Base-by-base conservation (phyloP, 2,113 vertebrate species). In the Cygnus atratus region DNA sequence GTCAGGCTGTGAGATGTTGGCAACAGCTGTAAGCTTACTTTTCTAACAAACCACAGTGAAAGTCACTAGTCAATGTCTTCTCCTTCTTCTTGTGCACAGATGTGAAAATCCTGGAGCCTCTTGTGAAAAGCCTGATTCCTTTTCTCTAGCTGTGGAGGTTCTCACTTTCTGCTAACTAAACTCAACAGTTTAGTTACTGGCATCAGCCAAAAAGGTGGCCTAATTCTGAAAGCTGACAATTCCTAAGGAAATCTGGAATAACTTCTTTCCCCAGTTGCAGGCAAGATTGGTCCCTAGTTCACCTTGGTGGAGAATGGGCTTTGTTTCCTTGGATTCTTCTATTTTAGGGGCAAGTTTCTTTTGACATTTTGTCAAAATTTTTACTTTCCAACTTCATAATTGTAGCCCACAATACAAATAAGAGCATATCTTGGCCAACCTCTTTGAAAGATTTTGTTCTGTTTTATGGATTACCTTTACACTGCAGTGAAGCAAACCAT, bases 401-500 rank as follows among this genome's bases (percentile, higher is more conserved):
- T 89, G 25, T 68, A 79, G 91, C 39, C 50, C 55, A 80, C 63
- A 90, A 25, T 57, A 33, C 31, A 83, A 93, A 87, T 35, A 63
- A 80, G 37, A 70, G 10, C 3, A 2, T 15, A 31, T 44, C 37
- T 71, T 70, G 79, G 90, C 41, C 48, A 89, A 35, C 6, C 2
- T 67, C 55, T 80, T 76, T 66, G 55, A 54, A 90, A 58, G 26
- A 59, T 78, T 94, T 83, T 94, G 41, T 86, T 94, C 41, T 86
- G 44, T 52, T 78, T 8, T 81, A 71, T 66, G 43, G 65, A 90
- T 95, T 96, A 77, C 59, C 55, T 83, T 85, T 65, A 86, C 13
- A 84, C 25, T 86, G 39, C 57, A 88, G 35, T 65, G 59, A 71
- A 94, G 44, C 31, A 83, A 76, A 57, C 15, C 28, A 67, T 52